Evolutionary conservation across 1,140 invertebrate genomes (phyloP).

Genomic region (Pachypeltis micranthus): DNA sequence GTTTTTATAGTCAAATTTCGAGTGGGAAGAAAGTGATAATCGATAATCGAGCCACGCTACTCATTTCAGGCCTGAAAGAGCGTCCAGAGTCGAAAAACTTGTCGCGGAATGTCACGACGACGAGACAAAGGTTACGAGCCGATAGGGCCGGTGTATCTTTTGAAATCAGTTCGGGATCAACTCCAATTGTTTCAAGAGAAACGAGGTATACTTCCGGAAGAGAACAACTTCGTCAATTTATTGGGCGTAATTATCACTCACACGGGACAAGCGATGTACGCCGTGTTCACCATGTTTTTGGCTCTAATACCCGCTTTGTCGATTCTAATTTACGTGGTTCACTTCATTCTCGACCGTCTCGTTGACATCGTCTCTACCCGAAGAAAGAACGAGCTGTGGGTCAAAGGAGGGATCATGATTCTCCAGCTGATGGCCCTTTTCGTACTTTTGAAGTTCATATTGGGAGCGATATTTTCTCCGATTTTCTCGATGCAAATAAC

Average conservation of each 20-base stretch:
- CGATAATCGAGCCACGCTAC: too few relatives aligned
- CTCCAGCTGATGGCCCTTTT: slow-evolving; percentile 11
- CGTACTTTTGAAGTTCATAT: slow-evolving; percentile 13
- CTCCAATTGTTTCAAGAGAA: slow-evolving; percentile 17
- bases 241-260: slow-evolving; percentile 15
- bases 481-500: slow-evolving; percentile 20
- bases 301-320: slow-evolving; percentile 13
- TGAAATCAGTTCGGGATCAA: slow-evolving; percentile 19
- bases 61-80: too few relatives aligned
- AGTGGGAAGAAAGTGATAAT: too few relatives aligned
- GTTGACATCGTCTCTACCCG: slow-evolving; percentile 15
- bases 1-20: too few relatives aligned
- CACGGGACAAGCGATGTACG: slow-evolving; percentile 16
- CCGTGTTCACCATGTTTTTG: slow-evolving; percentile 23
- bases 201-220: slow-evolving; percentile 15
- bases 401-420: slow-evolving; percentile 13
- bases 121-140: slow-evolving; percentile 12
- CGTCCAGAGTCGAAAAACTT: too few relatives aligned
- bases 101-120: not conserved
- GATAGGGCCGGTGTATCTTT: slow-evolving; percentile 15
- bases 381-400: slow-evolving; percentile 9
- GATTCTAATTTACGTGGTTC: slow-evolving; percentile 18
- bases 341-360: slow-evolving; percentile 18
- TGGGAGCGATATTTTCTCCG: slow-evolving; percentile 13
- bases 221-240: slow-evolving; percentile 22